Percentiles rank a stretch among this genome's conserved stretches.
Conservation (phyloP, 2,888 invertebrate genomes). For the Xanthorhoe spadicearia region DNA sequence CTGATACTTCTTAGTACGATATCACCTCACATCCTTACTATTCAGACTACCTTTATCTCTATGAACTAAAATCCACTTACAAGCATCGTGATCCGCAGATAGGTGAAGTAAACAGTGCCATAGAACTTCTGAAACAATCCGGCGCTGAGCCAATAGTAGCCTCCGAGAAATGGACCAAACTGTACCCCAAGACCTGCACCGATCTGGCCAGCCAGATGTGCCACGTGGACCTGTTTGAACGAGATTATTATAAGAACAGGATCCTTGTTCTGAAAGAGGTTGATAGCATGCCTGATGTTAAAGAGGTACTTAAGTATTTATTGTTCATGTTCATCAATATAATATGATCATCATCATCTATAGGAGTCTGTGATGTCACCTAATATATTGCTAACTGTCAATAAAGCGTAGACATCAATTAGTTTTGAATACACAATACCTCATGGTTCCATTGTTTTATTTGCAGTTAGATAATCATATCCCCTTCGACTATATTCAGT, state of each 20-base stretch:
- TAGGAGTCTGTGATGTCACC: no score
- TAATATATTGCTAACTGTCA: no score
- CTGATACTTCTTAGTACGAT: no score
- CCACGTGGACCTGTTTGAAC: slow-evolving; percentile 58
- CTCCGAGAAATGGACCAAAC: slow-evolving; percentile 59
- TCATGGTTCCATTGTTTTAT: no score
- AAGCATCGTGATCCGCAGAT: slow-evolving; percentile 48
- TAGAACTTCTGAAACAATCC: slow-evolving; percentile 66
- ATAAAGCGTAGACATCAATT: no score
- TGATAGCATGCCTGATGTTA: slow-evolving; percentile 28
- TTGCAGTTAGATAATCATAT: no score
- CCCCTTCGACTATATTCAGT: not conserved
- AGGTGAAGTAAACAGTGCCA: slow-evolving; percentile 65
- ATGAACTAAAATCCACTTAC: no score
- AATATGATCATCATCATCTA: no score
- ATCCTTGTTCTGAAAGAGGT: slow-evolving; percentile 55
- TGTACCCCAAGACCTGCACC: slow-evolving; percentile 68
- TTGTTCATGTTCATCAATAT: not conserved
- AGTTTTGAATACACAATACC: no score
- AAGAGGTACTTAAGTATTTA: no score
- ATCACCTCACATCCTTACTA: no score
- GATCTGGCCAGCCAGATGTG: slow-evolving; percentile 64
- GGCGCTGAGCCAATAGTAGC: slow-evolving; percentile 62
- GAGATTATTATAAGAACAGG: slow-evolving; percentile 58
- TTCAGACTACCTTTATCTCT: no score